phyloP scores from a whole-genome alignment of 2,888 invertebrate species.

The Taphrorychus bicolor region DNA sequence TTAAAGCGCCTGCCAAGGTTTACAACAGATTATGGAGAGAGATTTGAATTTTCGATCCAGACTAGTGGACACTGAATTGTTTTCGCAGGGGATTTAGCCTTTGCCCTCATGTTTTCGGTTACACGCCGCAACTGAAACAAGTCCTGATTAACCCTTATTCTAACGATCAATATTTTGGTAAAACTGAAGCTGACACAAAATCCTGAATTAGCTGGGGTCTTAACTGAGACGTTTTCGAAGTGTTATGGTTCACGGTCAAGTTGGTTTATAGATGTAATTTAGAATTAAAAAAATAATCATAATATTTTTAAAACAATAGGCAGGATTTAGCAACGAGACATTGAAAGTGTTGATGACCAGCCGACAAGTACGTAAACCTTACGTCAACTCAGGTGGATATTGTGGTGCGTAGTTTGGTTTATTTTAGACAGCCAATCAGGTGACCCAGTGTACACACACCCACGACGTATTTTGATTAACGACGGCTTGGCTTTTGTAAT shows the following conservation, averaged over 20 bases:
- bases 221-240: too few species aligned
- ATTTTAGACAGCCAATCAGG: background rate
- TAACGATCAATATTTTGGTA: background rate
- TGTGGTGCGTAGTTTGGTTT: background rate
- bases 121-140: background rate
- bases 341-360: background rate
- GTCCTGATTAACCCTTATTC: background rate
- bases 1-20: background rate
- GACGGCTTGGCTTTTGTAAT: background rate
- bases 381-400: background rate
- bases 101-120: background rate
- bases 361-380: background rate
- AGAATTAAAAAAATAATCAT: too few species aligned
- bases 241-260: too few species aligned
- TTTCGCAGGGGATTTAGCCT: background rate
- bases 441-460: background rate
- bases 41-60: background rate
- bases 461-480: background rate
- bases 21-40: background rate
- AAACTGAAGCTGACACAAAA: too few species aligned
- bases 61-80: background rate
- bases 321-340: background rate
- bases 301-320: background rate
- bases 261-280: too few species aligned
- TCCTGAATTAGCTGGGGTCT: too few species aligned